phyloP scores from a whole-genome alignment of 2,113 vertebrate species.

The Cephalopterus ornatus region DNA sequence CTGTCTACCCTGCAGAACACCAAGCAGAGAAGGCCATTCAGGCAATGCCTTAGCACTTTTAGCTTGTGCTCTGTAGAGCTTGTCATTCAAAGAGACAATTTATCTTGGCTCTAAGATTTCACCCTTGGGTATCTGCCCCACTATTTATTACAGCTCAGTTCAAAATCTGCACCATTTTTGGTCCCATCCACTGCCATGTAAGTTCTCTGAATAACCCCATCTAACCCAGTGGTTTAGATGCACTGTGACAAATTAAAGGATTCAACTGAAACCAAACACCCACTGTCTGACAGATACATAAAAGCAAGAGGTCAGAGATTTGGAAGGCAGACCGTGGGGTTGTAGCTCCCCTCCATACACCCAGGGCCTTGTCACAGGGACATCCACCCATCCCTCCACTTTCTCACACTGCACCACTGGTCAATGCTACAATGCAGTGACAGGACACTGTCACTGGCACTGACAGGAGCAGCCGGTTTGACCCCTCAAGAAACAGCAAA shows the following conservation, averaged over 20 bases:
- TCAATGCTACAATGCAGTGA: background rate
- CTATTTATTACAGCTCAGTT: background rate
- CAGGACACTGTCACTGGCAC: background rate
- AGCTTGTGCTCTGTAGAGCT: background rate
- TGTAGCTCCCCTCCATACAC: background rate
- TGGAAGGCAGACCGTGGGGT: background rate
- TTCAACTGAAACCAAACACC: background rate
- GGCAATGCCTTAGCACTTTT: rapidly evolving
- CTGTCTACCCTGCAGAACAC: background rate
- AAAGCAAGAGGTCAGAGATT: background rate
- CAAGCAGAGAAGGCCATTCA: background rate
- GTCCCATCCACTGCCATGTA: rapidly evolving
- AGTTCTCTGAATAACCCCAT: background rate
- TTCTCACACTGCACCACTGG: background rate
- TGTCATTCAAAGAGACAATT: background rate
- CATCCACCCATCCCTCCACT: background rate
- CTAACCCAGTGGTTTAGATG: background rate
- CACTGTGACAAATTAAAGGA: background rate
- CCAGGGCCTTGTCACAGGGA: background rate
- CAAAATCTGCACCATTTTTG: background rate
- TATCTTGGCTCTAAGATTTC: background rate
- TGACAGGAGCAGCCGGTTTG: background rate
- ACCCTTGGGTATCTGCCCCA: background rate
- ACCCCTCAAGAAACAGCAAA: background rate
- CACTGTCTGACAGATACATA: background rate